Percentiles rank a stretch among this genome's conserved stretches.
phyloP scores from a whole-genome alignment of 2,888 invertebrate genomes.

The Meiosimyza platycephala region DNA sequence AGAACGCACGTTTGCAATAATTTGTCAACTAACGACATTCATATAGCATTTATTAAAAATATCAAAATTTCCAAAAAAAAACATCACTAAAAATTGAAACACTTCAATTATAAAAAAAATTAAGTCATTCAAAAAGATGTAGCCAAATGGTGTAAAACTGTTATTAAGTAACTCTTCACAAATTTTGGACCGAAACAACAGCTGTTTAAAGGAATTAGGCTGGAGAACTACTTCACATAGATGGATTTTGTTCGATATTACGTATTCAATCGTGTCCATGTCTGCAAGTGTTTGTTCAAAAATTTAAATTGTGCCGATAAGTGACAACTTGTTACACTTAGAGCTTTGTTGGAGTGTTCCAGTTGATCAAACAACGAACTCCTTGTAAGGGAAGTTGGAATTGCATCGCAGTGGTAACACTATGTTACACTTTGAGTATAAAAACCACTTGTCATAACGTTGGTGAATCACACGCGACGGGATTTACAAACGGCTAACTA shows the following conservation, averaged over 20 bases:
- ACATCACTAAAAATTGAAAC: neutral
- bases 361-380: neutral
- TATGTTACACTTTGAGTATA: conserved; percentile 43
- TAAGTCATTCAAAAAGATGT: neutral
- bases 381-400: conserved; percentile 37
- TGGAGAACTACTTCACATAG: neutral
- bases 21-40: too few relatives aligned
- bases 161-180: conserved; percentile 7
- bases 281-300: too few relatives aligned
- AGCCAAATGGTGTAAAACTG: conserved; percentile 1
- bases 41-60: too few relatives aligned
- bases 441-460: conserved; percentile 43
- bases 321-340: conserved; percentile 1
- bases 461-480: conserved; percentile 46
- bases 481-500: conserved; percentile 36
- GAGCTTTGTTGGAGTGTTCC: neutral
- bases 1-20: too few relatives aligned
- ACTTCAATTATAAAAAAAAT: neutral
- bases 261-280: too few relatives aligned
- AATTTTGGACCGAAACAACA: neutral
- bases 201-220: neutral
- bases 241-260: too few relatives aligned
- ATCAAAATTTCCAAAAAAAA: too few relatives aligned
- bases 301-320: neutral
- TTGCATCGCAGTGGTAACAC: conserved; percentile 6